Evolutionary conservation across 1,140 invertebrate genomes (phyloP).

Genomic region (Geopemphigus sp.): DNA sequence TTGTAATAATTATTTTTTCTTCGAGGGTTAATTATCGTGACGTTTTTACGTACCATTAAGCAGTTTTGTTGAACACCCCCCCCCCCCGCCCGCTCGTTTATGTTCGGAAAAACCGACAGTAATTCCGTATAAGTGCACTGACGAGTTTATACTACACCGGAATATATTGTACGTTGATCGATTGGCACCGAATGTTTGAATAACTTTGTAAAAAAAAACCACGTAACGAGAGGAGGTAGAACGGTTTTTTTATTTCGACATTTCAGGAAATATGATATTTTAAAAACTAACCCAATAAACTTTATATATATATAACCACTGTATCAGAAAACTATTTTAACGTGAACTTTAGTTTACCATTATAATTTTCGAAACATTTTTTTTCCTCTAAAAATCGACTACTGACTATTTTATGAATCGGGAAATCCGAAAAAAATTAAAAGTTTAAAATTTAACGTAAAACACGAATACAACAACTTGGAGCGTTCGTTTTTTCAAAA

Average conservation of each 20-base stretch:
- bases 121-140: neutral
- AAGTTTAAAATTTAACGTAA: neutral
- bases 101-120: conserved; percentile 7
- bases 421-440: neutral
- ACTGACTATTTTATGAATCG: neutral
- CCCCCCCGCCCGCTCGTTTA: too few species aligned
- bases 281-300: neutral
- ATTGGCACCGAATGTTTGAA: neutral
- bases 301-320: too few species aligned
- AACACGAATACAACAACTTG: neutral
- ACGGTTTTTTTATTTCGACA: neutral
- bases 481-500: neutral
- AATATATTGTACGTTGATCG: conserved; percentile 14
- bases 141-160: neutral
- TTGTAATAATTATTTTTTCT: neutral
- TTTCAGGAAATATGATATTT: neutral
- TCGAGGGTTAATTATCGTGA: conserved; percentile 17
- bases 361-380: neutral
- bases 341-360: neutral
- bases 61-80: neutral
- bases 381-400: neutral
- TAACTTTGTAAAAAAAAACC: neutral
- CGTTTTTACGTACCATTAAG: conserved; percentile 37
- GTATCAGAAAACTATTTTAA: neutral
- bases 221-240: neutral